Evolutionary conservation across 37 sponge, comb jelly and placozoan species (phyloP).

Genomic region (Hormiphora californensis): DNA sequence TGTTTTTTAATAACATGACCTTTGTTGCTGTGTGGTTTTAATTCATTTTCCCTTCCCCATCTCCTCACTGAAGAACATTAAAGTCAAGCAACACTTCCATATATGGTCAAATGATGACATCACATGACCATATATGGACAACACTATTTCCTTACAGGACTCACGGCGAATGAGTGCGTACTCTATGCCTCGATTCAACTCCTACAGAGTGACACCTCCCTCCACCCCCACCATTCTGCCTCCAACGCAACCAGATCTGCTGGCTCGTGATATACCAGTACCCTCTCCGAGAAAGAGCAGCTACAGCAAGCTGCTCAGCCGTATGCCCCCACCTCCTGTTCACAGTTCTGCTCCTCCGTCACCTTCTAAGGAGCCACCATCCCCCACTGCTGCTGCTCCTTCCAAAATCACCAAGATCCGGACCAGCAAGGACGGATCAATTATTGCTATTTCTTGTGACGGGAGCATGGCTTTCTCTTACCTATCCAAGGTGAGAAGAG

Average conservation of each 20-base stretch:
- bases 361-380: background rate
- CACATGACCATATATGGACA: too few relatives aligned
- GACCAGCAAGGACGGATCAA: conserved; percentile 44
- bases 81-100: too few relatives aligned
- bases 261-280: background rate
- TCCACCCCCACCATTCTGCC: conserved; percentile 42
- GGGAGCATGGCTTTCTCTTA: conserved; percentile 53
- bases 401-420: background rate
- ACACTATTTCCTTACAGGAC: too few relatives aligned
- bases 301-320: background rate
- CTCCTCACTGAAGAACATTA: too few relatives aligned
- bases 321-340: background rate
- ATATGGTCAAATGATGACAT: too few relatives aligned
- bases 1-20: too few relatives aligned
- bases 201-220: conserved; percentile 26
- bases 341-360: background rate
- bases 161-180: too few relatives aligned
- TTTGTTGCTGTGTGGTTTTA: too few relatives aligned
- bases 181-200: background rate
- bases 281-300: too few relatives aligned
- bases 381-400: background rate
- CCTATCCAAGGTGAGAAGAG: too few relatives aligned
- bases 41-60: too few relatives aligned
- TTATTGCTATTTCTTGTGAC: conserved; percentile 49
- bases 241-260: conserved; percentile 18